Base-by-base conservation (phyloP, 2,888 invertebrate species). In the Polymixis lichenea region DNA sequence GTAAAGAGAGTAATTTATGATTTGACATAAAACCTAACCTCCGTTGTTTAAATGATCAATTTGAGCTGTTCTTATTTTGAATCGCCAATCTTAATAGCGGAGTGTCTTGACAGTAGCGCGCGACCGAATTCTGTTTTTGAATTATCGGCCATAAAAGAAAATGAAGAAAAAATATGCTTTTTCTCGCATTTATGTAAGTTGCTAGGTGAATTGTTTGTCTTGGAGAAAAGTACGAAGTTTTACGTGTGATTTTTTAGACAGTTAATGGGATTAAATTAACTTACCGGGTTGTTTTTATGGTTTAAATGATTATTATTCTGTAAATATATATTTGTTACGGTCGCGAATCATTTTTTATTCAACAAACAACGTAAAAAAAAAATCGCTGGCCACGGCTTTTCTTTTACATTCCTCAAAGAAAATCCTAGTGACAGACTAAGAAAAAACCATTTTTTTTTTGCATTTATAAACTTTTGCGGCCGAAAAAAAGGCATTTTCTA, bases 1-100 rank as follows among this genome's bases (percentile, higher is more conserved):
- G 77, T 77, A 70, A 76, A 70, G 38, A n/a, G 22, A 28, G 9
- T 28, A 46, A 61, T 69, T 49, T 69, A 70, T 76, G 58, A 53
- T 55, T 75, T 32, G 2, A n/a, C 5, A 46, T 25, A 49, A 38
- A 49, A 73, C 32, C 19, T 58, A 9, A 38, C 28, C 7, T 43
- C 32, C 25, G 19, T 49, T 49, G 25, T 58, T 49, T 58, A 22
- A 17, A 49, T 5, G 8, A 1, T 9, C 11, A 17, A 7, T 19
- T 71, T 66, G 17, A 4, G 19, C 13, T 38, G 13, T 32, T 64
- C 32, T n/a, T n/a, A 58, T 49, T 70, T 65, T 49, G 2, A 19
- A n/a, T 6, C 17, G 49, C 4, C 17, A 62, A n/a, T 49, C 11
- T 32, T 9, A 28, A 22, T 17, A 22, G 22, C 22, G 17, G 9